phyloP scores from a whole-genome alignment of 1,140 invertebrate species.

The Bombus waltoni region DNA sequence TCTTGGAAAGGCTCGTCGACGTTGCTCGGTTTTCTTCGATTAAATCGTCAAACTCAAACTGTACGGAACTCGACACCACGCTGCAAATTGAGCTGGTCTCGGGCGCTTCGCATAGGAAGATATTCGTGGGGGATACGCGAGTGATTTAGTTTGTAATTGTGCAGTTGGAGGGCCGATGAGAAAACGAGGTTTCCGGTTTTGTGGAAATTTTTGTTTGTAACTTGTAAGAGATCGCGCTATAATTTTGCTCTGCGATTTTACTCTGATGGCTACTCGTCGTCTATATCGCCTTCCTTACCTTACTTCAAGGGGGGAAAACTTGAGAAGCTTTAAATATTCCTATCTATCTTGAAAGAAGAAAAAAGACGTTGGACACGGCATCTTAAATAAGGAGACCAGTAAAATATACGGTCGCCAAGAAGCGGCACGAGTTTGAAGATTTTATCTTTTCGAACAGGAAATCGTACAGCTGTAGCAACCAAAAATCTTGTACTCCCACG shows the following conservation, averaged over 20 bases:
- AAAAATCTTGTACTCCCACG: not conserved
- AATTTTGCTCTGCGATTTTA: too few relatives aligned
- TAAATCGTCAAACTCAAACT: not conserved
- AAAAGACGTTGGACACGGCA: not conserved
- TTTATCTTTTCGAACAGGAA: not conserved
- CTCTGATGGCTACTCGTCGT: too few relatives aligned
- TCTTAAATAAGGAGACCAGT: not conserved
- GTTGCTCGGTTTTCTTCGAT: constrained; percentile 14
- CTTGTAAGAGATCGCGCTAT: too few relatives aligned
- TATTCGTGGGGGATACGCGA: not conserved
- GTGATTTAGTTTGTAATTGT: not conserved
- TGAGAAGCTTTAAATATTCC: too few relatives aligned
- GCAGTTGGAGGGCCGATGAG: not conserved
- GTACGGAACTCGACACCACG: not conserved
- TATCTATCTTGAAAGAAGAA: not conserved
- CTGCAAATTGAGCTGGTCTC: not conserved
- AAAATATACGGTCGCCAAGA: not conserved
- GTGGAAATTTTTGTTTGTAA: too few relatives aligned
- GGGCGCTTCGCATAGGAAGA: not conserved
- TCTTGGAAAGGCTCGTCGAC: constrained; percentile 5
- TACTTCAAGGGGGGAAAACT: too few relatives aligned
- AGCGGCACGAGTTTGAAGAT: not conserved
- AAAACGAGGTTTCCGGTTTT: not conserved
- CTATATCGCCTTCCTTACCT: too few relatives aligned
- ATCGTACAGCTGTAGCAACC: not conserved